Evolutionary conservation across 2,888 invertebrate species (phyloP), one percentile per base, ranked within the genome.

Genomic region (Cryptocephalus primarius): DNA sequence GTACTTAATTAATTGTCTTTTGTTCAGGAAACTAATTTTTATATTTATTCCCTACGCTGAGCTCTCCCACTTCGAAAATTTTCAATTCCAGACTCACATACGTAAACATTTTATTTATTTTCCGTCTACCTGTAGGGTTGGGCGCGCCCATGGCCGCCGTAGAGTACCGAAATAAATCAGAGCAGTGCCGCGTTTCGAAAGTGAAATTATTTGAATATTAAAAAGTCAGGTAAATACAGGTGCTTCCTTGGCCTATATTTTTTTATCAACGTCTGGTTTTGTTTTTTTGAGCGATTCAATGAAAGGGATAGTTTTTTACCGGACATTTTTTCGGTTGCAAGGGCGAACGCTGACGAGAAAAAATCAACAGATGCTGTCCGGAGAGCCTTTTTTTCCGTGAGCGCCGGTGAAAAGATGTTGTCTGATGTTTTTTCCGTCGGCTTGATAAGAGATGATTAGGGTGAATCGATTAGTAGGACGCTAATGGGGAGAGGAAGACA

Each of bases 171-270:
- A 53, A 55, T 59, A 57, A 57, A 60, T 57, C 58, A 58, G 53
- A 49, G 48, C 42, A 38, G 39, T 48, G 49, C 45, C 22, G 22
- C 22, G 22, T 22, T 22, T 52, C 49, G 60, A 63, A 63, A 63
- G 63, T 63, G 63, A 63, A 63, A 63, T 62, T 63, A 61, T 60
- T 61, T 58, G 61, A 61, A 60, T 60, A 58, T 55, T 48, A 50
- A 48, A 22, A 55, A 59, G 58, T 52, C 61, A 60, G 62, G 60
- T 60, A 61, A 62, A 61, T 61, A 63, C 63, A 63, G 63, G 63
- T 63, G 62, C 60, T 53, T 52, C 38, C 50, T 54, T 54, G 54
- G 57, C 55, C 57, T 44, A 53, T 40, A 52, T 56, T 56, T 51
- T 53, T 55, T 55, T 40, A 36, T 22, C 22, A 22, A 22, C 22